A percentile compares a stretch with the other conserved stretches of the same genome.
phyloP scores from a whole-genome alignment of 2,888 invertebrate genomes.

The Thereva nobilitata region DNA sequence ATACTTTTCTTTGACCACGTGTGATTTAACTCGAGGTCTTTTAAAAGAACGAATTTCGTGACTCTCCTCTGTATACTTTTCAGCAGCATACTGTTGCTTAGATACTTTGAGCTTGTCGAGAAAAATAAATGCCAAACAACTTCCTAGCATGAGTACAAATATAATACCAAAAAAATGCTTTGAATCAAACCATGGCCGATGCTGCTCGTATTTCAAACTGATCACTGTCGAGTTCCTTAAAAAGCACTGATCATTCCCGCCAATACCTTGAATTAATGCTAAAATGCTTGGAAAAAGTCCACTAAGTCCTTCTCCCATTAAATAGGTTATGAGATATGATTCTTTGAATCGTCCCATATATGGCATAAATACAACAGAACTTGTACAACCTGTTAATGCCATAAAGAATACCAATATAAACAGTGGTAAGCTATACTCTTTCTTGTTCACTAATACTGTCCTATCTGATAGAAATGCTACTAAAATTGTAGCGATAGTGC shows the following conservation, averaged over 20 bases:
- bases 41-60: too few relatives aligned
- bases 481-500: slow-evolving; percentile 60
- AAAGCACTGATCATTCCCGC: slow-evolving; percentile 62
- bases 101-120: slow-evolving; percentile 53
- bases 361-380: slow-evolving; percentile 77
- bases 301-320: slow-evolving; percentile 75
- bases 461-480: slow-evolving; percentile 61
- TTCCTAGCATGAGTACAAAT: slow-evolving; percentile 63
- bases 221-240: slow-evolving; percentile 43
- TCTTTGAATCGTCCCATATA: slow-evolving; percentile 70
- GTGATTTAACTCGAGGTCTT: too few relatives aligned
- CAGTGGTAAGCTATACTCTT: slow-evolving; percentile 61
- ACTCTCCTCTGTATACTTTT: background rate
- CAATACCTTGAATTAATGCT: slow-evolving; percentile 72
- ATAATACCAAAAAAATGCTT: slow-evolving; percentile 65
- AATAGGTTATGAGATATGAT: slow-evolving; percentile 72
- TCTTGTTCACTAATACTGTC: slow-evolving; percentile 59
- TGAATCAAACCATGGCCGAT: slow-evolving; percentile 62
- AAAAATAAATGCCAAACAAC: slow-evolving; percentile 63
- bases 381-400: slow-evolving; percentile 69
- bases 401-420: slow-evolving; percentile 67
- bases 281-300: slow-evolving; percentile 74
- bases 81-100: slow-evolving; percentile 39
- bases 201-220: slow-evolving; percentile 50
- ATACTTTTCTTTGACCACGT: too few relatives aligned